Conservation (phyloP, 2,113 vertebrate genomes). For the Noturus placidus region DNA sequence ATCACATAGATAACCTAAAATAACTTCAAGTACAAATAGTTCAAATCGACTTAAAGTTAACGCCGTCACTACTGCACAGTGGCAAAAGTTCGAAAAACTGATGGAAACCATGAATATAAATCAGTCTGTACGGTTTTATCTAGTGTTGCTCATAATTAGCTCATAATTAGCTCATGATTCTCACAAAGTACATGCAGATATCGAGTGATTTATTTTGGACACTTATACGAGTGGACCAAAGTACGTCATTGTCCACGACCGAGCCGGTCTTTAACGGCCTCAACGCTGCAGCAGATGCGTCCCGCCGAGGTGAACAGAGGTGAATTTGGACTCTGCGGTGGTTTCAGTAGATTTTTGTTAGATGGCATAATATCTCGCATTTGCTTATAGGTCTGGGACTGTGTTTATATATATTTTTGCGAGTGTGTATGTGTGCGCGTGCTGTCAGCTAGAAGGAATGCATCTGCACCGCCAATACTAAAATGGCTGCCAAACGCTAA, state of each 20-base stretch:
- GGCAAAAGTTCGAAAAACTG: not conserved
- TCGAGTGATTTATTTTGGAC: not conserved
- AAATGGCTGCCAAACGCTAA: slow-evolving; percentile 96
- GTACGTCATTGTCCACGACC: not conserved
- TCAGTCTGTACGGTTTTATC: too few species aligned
- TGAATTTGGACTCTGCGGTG: slow-evolving; percentile 32
- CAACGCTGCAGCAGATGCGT: slow-evolving; percentile 3
- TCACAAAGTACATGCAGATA: not conserved
- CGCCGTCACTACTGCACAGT: not conserved
- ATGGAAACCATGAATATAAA: not conserved
- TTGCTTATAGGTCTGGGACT: slow-evolving; percentile 15
- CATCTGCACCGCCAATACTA: slow-evolving; percentile 82
- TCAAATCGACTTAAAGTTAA: not conserved
- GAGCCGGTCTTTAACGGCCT: not conserved
- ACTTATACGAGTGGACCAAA: slow-evolving; percentile 15
- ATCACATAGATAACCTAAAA: not conserved
- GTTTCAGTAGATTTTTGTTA: slow-evolving; percentile 20
- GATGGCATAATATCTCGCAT: slow-evolving; percentile 12
- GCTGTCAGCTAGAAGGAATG: slow-evolving; percentile 77
- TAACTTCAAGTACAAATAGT: not conserved
- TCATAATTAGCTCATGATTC: not conserved
- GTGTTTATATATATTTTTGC: slow-evolving; percentile 35
- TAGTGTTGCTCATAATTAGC: not conserved
- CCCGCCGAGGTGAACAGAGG: not conserved
- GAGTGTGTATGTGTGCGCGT: slow-evolving; percentile 52